Conservation (phyloP, 35 echinoderm and acorn worm genomes). For the Eucidaris tribuloides region DNA sequence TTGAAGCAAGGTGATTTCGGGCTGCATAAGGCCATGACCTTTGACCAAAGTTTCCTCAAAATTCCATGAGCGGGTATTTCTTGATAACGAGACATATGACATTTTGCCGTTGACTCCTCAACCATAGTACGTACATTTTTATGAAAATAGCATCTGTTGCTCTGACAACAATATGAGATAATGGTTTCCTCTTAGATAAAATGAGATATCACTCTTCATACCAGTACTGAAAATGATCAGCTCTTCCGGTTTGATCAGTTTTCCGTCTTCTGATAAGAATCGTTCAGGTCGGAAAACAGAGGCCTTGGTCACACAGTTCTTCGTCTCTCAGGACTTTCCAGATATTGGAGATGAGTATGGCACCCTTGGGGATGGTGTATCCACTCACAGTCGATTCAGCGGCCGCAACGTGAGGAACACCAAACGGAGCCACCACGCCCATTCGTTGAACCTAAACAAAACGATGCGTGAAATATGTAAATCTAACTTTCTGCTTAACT, state of each 20-base stretch:
- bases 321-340: conserved; percentile 21
- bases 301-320: conserved; percentile 27
- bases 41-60: too few species aligned
- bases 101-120: too few species aligned
- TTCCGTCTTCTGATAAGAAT: conserved; percentile 22
- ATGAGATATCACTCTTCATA: neutral
- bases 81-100: too few species aligned
- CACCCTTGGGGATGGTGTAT: conserved; percentile 43
- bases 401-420: conserved; percentile 34
- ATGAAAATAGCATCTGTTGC: too few species aligned
- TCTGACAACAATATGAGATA: too few species aligned
- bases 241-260: neutral
- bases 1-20: too few species aligned
- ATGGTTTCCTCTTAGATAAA: too few species aligned
- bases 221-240: conserved; percentile 43
- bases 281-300: conserved; percentile 45
- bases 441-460: conserved; percentile 13
- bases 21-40: too few species aligned
- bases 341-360: conserved; percentile 31
- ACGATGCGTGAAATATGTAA: too few species aligned
- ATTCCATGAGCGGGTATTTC: too few species aligned
- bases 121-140: too few species aligned
- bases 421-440: neutral
- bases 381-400: conserved; percentile 15
- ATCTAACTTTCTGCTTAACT: too few species aligned